Conservation (phyloP, 2,113 vertebrate genomes). For the Prochilodus magdalenae region DNA sequence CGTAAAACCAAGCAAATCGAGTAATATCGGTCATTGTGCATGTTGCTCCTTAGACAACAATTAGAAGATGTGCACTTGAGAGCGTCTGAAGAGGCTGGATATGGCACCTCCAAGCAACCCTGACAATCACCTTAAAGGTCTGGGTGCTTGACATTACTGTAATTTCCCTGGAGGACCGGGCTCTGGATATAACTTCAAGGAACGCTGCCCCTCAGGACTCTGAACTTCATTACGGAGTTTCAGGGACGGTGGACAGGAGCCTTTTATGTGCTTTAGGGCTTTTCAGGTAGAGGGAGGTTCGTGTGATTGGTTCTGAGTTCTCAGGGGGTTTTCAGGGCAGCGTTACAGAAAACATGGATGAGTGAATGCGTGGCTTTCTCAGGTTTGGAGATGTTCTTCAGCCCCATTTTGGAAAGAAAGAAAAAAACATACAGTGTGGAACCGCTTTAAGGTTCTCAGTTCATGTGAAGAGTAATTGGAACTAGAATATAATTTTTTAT, state of each 20-base stretch:
- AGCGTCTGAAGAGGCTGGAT: background rate
- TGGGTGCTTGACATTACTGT: background rate
- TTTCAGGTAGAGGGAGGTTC: background rate
- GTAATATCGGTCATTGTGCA: too few relatives aligned
- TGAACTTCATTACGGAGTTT: background rate
- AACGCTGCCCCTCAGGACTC: background rate
- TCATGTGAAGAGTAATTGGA: too few relatives aligned
- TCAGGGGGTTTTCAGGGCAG: background rate
- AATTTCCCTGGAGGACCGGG: background rate
- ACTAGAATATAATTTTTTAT: too few relatives aligned
- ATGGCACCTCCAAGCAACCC: conserved; percentile 18
- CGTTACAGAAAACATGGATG: background rate
- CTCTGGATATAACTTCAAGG: background rate
- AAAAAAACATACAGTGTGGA: too few relatives aligned
- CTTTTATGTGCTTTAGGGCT: background rate
- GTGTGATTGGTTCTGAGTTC: background rate
- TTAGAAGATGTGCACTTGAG: too few relatives aligned
- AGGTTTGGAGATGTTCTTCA: background rate
- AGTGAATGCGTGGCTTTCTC: background rate
- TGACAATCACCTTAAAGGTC: background rate
- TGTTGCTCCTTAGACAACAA: too few relatives aligned
- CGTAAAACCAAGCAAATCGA: too few relatives aligned
- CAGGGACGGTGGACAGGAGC: background rate
- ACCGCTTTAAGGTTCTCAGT: too few relatives aligned
- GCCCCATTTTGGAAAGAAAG: background rate